Conservation (phyloP, 2,113 vertebrate genomes). For the Proteles cristata region DNA sequence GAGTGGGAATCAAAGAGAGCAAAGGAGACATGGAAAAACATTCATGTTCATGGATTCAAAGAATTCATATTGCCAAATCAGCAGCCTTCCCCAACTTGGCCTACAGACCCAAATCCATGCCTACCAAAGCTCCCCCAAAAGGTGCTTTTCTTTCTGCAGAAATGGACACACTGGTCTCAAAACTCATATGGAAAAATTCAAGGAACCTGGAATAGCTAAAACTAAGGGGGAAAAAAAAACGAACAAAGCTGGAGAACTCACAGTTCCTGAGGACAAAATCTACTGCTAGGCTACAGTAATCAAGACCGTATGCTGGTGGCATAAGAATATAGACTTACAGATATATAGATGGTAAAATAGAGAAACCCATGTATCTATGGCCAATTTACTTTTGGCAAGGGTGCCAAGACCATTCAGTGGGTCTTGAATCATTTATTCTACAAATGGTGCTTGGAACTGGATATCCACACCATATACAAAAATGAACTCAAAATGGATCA, state of each 20-base stretch:
- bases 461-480: background rate
- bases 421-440: background rate
- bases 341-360: background rate
- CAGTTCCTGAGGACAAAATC: background rate
- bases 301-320: background rate
- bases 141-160: background rate
- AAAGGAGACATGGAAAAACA: background rate
- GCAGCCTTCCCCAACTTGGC: background rate
- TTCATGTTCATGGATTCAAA: background rate
- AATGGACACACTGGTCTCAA: constrained; percentile 17
- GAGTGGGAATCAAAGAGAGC: background rate
- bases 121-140: background rate
- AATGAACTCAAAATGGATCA: background rate
- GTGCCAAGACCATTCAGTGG: background rate
- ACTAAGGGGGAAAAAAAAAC: background rate
- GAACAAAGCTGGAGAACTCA: background rate
- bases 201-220: background rate
- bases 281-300: background rate
- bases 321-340: background rate
- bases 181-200: background rate
- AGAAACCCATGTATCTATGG: background rate
- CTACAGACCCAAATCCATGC: background rate
- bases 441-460: background rate
- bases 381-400: background rate
- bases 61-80: background rate